A percentile compares a stretch with the other conserved stretches of the same genome.
Evolutionary conservation across 2,888 invertebrate species (phyloP).

Genomic region (Cataglyphis cursor): DNA sequence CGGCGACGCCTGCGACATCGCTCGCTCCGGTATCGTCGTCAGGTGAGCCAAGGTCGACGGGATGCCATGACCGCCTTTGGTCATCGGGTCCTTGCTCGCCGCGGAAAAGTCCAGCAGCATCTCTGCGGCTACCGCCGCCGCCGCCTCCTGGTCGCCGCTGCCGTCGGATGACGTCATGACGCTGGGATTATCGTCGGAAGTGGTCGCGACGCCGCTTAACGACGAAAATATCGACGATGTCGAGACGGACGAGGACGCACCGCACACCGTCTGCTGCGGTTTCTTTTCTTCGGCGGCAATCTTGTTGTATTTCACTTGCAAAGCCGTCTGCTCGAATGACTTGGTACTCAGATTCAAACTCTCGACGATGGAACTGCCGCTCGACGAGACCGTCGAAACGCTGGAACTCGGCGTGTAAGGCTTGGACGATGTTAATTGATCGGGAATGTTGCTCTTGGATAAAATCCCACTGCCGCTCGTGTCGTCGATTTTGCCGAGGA

Average conservation of each 20-base stretch:
- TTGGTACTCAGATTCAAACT: constrained; percentile 87
- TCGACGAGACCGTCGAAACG: constrained; percentile 46
- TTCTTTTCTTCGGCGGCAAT: constrained; percentile 76
- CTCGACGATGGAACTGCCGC: constrained; percentile 74
- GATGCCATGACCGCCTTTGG: constrained; percentile 74
- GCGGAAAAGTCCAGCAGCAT: constrained; percentile 91
- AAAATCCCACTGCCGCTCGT: constrained; percentile 65
- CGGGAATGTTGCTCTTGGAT: constrained; percentile 60
- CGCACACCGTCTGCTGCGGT: constrained; percentile 53
- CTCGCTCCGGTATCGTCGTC: constrained; percentile 88
- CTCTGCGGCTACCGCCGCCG: constrained; percentile 87
- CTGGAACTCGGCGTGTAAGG: constrained; percentile 65
- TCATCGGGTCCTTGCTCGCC: constrained; percentile 87
- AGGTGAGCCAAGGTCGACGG: constrained; percentile 63
- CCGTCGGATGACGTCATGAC: constrained; percentile 5
- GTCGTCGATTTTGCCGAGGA: constrained; percentile 77
- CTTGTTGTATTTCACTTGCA: constrained; percentile 83
- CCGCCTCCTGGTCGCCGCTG: constrained; percentile 8
- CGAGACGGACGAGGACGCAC: background rate
- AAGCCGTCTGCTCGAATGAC: constrained; percentile 84
- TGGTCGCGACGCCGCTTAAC: background rate
- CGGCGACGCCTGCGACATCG: constrained; percentile 87
- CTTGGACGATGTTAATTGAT: constrained; percentile 47
- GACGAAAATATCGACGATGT: constrained; percentile 38
- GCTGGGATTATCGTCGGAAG: constrained; percentile 2